phyloP scores from a whole-genome alignment of 2,113 vertebrate genomes.

The Cettia cetti region DNA sequence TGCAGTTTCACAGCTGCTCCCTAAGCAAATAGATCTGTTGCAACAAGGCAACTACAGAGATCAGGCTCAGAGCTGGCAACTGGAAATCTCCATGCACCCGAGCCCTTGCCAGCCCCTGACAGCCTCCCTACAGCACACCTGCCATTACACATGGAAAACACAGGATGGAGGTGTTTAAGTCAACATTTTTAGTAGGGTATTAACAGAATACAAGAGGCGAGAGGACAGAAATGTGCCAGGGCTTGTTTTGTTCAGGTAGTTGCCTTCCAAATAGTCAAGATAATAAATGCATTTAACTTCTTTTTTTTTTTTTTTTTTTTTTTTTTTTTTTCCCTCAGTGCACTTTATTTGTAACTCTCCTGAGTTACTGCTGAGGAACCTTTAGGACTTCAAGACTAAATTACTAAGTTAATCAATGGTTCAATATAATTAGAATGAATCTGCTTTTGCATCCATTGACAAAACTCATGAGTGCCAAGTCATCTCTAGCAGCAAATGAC shows the following conservation, averaged over 20 bases:
- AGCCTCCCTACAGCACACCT: neutral
- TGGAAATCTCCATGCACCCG: neutral
- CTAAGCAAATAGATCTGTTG: neutral
- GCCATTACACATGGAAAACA: neutral
- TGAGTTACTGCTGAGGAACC: slow-evolving; percentile 10
- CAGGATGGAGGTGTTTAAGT: neutral
- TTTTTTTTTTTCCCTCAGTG: neutral
- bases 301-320: neutral
- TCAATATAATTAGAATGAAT: neutral
- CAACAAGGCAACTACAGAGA: neutral
- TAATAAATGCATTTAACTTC: neutral
- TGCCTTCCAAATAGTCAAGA: neutral
- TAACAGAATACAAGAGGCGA: neutral
- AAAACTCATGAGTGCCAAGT: slow-evolving; percentile 9
- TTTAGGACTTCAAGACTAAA: neutral
- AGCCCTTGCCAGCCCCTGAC: neutral
- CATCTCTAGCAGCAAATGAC: neutral
- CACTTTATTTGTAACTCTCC: neutral
- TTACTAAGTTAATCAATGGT: slow-evolving; percentile 8
- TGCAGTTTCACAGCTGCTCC: slow-evolving; percentile 23
- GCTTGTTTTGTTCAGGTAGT: neutral
- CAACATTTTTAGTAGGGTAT: neutral
- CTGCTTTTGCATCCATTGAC: neutral
- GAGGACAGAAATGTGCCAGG: neutral
- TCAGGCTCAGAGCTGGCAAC: too few species aligned